Base-by-base conservation (phyloP, 2,888 invertebrate species). In the Rhodophaea formosa region DNA sequence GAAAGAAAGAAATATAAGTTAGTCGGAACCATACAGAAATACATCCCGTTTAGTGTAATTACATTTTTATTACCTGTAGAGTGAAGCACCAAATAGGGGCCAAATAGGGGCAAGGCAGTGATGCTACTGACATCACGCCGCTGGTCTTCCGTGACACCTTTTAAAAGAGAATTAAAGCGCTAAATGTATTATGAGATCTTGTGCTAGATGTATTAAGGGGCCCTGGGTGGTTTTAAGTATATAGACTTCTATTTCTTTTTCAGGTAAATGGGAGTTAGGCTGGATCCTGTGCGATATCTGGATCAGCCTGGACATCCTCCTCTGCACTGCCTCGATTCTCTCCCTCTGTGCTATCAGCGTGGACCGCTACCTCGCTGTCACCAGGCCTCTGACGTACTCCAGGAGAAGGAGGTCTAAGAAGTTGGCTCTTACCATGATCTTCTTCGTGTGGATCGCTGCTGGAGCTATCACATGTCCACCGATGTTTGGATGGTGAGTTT, bases 381-480 rank as follows among this genome's bases (percentile, higher is more conserved):
- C 98, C 47, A 95, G 96, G 74, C 98, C 99, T 0, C 88, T 99
- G 65, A 96, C 96, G 61, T 99, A 99, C 86, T 97, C 98, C 45
- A 94, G 96, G 69, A 94, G 97, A 73, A 92, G 98, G 71, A 94
- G 98, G 58, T 96, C 96, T 1, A 96, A 96, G 86, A 93, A 96
- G 61, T 86, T 97, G 60, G 97, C 97, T 0, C 93, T 96, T 55
- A 91, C 96, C 12, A 97, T 98, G 95, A 97, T 98, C 64, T 92
- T 96, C 52, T 94, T 95, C 49, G 98, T 98, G 0, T 99, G 98
- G 99, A 92, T 96, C 7, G 92, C 96, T 23, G 97, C 98, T 3
- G 95, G 97, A 47, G 93, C 97, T 39, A 98, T 99, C 62, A 98
- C 98, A 14, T 97, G 98, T 69, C 98, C 98, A 0, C 98, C 98